phyloP scores from a whole-genome alignment of 2,797 vertebrate genomes.

The Crax fasciolata region DNA sequence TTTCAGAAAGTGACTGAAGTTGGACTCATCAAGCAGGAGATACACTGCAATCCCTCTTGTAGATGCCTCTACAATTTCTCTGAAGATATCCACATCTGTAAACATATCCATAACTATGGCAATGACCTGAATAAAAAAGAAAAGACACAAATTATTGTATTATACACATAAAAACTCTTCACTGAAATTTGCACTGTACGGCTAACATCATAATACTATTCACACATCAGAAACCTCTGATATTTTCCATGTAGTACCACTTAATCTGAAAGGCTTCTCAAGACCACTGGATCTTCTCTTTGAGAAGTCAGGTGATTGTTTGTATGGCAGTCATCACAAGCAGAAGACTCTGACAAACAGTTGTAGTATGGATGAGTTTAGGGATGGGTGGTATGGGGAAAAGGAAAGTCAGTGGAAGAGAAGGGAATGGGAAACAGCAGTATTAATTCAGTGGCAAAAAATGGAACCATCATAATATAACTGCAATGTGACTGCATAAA shows the following conservation, averaged over 20 bases:
- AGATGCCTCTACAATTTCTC: constrained; percentile 93
- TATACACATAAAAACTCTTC: not conserved
- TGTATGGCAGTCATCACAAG: not conserved
- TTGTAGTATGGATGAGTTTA: not conserved
- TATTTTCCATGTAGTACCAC: not conserved
- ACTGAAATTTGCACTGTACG: not conserved
- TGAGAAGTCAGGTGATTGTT: not conserved
- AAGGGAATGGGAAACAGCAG: not conserved
- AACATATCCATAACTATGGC: constrained; percentile 96
- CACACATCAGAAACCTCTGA: not conserved
- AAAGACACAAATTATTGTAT: not conserved
- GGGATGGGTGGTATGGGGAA: fast-evolving
- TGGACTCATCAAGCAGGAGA: constrained; percentile 90
- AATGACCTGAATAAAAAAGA: constrained; percentile 87
- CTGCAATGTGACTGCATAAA: not conserved
- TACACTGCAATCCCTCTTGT: constrained; percentile 92
- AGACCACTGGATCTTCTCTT: not conserved
- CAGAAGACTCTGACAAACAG: not conserved
- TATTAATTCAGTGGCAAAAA: not conserved
- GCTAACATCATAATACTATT: not conserved
- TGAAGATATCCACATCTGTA: constrained; percentile 97
- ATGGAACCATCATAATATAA: not conserved
- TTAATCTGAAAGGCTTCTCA: not conserved
- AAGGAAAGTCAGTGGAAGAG: not conserved
- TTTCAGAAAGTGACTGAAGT: constrained; percentile 90